These are phyloP conservation scores for Epicampocera succincta DNA, from an alignment of 2,888 invertebrate genomes.

Conservation along the genomic window DNA sequence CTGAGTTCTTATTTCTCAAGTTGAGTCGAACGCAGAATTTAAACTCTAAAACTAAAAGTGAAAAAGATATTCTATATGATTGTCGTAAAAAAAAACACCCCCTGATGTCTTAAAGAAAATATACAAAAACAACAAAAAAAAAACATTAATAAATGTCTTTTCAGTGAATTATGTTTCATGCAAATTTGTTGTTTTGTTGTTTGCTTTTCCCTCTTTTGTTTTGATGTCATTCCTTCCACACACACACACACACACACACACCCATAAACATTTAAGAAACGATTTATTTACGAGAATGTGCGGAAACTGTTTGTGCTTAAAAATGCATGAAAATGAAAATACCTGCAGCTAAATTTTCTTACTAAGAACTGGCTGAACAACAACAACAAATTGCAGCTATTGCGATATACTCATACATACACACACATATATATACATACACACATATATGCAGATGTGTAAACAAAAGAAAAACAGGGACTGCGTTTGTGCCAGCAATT, in stretches of 20 bases:
- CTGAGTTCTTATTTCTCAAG: no score
- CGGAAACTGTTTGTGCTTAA: not conserved
- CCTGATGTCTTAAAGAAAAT: not conserved
- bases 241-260: no score
- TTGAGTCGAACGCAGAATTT: constrained; percentile 34
- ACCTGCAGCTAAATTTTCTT: not conserved
- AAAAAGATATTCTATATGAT: constrained; percentile 43
- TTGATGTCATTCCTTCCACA: constrained; percentile 41
- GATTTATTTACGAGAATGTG: constrained; percentile 51
- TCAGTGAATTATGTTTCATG: constrained; percentile 66
- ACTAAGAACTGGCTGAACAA: no score
- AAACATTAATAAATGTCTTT: constrained; percentile 60
- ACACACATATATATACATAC: no score
- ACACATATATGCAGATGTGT: no score
- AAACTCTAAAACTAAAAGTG: constrained; percentile 16
- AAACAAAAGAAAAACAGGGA: no score
- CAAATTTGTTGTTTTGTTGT: constrained; percentile 51
- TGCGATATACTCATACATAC: no score
- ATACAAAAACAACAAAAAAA: not conserved
- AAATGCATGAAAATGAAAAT: not conserved
- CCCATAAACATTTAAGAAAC: constrained; percentile 35
- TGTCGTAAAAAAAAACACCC: constrained; percentile 49
- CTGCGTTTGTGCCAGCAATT: no score
- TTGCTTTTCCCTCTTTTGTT: constrained; percentile 15
- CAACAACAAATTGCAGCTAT: no score